Percentiles rank a stretch among this genome's conserved stretches.
Conservation (phyloP, 2,797 vertebrate species). For the Rhinogobio ventralis region DNA sequence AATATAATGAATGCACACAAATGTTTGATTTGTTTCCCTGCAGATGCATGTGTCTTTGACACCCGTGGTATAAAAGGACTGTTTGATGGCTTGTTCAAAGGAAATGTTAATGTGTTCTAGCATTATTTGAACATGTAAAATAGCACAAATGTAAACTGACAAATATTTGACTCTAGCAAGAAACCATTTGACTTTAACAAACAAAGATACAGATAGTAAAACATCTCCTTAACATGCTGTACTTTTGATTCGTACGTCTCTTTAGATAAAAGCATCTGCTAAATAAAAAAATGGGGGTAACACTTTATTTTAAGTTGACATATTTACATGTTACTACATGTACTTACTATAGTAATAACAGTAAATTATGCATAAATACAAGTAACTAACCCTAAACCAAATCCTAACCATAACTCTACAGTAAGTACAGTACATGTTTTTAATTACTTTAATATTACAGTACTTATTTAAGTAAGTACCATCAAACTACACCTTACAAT, state of each 20-base stretch:
- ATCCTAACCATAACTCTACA: no score
- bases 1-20: not conserved
- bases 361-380: no score
- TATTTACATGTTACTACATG: no score
- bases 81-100: conserved; percentile 20
- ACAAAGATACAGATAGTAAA: not conserved
- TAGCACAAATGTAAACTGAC: not conserved
- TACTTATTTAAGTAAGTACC: no score
- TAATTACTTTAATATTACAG: no score
- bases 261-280: not conserved
- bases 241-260: not conserved
- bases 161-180: not conserved
- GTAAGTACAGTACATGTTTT: no score
- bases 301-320: no score
- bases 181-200: not conserved
- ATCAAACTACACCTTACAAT: no score
- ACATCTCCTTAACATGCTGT: not conserved
- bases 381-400: no score
- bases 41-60: not conserved
- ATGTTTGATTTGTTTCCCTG: not conserved
- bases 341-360: no score
- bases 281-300: not conserved
- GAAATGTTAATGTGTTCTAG: not conserved
- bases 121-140: not conserved
- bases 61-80: not conserved